Evolutionary conservation across 2,797 vertebrate genomes (phyloP).

Genomic region (Sebastes reedi): DNA sequence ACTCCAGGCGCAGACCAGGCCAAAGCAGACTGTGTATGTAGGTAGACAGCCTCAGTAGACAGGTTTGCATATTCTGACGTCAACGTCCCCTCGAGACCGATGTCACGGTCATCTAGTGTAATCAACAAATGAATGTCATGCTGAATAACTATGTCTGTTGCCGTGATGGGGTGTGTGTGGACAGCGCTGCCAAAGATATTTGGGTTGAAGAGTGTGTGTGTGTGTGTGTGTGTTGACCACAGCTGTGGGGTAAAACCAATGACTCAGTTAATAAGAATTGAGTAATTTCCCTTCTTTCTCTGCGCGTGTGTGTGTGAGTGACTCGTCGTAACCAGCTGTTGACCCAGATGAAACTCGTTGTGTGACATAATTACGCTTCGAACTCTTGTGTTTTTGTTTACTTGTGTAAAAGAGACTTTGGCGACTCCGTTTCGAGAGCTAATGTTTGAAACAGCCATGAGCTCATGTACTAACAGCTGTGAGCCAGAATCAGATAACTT

Average conservation of each 20-base stretch:
- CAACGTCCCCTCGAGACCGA: conserved; percentile 11
- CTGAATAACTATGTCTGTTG: conserved; percentile 23
- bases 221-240: conserved; percentile 39
- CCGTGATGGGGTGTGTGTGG: conserved; percentile 39
- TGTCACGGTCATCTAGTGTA: conserved; percentile 30
- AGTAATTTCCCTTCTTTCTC: conserved; percentile 20
- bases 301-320: neutral
- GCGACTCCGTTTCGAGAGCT: neutral
- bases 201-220: conserved; percentile 59
- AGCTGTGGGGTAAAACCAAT: conserved; percentile 59
- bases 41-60: neutral
- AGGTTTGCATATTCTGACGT: conserved; percentile 22
- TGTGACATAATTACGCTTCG: conserved; percentile 39
- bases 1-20: neutral
- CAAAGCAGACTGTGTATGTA: neutral
- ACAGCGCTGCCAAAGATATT: conserved; percentile 67
- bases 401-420: conserved; percentile 11
- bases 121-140: conserved; percentile 50
- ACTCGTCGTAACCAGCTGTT: conserved; percentile 45
- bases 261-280: conserved; percentile 54
- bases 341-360: conserved; percentile 37
- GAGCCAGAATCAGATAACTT: neutral
- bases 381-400: conserved; percentile 36
- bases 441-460: conserved; percentile 49
- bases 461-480: conserved; percentile 40